A percentile compares a stretch with the other conserved stretches of the same genome.
Evolutionary conservation across 2,888 invertebrate genomes (phyloP).

Genomic region (Agrochola macilenta): DNA sequence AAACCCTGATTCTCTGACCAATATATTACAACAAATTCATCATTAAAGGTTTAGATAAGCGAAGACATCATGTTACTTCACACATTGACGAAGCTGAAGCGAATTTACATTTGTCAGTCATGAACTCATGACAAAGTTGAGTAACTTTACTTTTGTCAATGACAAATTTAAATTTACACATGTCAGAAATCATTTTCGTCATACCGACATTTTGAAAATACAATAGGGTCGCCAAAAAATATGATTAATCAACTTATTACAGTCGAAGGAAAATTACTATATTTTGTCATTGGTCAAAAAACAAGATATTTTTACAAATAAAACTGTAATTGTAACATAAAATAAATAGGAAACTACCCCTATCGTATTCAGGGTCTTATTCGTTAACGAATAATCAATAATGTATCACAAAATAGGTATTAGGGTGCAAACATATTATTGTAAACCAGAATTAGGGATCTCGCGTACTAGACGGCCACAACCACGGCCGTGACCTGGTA

Average conservation of each 20-base stretch:
- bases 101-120: conserved; percentile 10
- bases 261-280: not conserved
- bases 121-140: conserved; percentile 20
- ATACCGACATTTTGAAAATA: conserved; percentile 6
- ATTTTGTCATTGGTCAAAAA: conserved; percentile 13
- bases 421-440: not conserved
- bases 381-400: conserved; percentile 19
- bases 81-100: conserved; percentile 15
- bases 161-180: not conserved
- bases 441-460: not conserved
- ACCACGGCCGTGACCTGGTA: too few relatives aligned
- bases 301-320: conserved; percentile 23
- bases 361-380: conserved; percentile 17
- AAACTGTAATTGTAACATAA: conserved; percentile 4
- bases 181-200: not conserved
- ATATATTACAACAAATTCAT: conserved; percentile 27
- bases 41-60: not conserved
- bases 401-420: conserved; percentile 42
- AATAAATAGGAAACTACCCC: conserved; percentile 40
- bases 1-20: conserved; percentile 39
- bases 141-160: conserved; percentile 12
- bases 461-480: too few relatives aligned
- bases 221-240: not conserved
- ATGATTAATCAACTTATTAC: not conserved
- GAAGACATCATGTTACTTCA: not conserved